Conservation (phyloP, 2,113 vertebrate genomes). For the Daphoenositta chrysoptera region DNA sequence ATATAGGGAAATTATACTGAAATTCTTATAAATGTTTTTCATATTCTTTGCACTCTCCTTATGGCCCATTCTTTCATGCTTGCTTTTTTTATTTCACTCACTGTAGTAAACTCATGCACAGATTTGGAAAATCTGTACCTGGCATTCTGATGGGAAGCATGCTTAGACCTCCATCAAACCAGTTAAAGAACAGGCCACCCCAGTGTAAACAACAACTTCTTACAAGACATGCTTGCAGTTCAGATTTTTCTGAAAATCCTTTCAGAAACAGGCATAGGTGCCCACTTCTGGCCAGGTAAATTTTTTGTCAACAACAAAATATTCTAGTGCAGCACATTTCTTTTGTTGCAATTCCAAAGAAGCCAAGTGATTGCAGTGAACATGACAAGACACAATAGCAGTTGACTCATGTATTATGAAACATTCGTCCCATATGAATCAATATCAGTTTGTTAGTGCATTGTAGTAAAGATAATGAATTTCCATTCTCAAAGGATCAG, state of each 20-base stretch:
- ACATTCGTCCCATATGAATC: neutral
- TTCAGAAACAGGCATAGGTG: neutral
- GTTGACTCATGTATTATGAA: neutral
- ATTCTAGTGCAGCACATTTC: neutral
- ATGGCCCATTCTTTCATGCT: neutral
- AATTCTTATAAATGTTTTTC: neutral
- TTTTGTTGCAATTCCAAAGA: neutral
- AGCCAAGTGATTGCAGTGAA: neutral
- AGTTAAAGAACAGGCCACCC: neutral
- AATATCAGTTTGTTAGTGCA: neutral
- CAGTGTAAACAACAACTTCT: neutral
- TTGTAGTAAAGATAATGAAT: neutral
- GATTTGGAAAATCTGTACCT: neutral
- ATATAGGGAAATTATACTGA: neutral
- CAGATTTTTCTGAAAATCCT: neutral
- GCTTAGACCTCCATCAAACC: neutral
- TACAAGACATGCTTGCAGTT: neutral
- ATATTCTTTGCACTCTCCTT: neutral
- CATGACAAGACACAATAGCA: neutral
- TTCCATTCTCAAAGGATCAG: neutral
- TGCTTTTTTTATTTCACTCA: neutral
- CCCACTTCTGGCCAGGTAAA: neutral
- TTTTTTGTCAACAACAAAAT: neutral
- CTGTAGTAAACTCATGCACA: neutral
- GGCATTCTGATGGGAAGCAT: neutral